These are phyloP conservation scores for Crotophaga sulcirostris DNA, from an alignment of 2,113 vertebrate genomes.

Conservation along the genomic window DNA sequence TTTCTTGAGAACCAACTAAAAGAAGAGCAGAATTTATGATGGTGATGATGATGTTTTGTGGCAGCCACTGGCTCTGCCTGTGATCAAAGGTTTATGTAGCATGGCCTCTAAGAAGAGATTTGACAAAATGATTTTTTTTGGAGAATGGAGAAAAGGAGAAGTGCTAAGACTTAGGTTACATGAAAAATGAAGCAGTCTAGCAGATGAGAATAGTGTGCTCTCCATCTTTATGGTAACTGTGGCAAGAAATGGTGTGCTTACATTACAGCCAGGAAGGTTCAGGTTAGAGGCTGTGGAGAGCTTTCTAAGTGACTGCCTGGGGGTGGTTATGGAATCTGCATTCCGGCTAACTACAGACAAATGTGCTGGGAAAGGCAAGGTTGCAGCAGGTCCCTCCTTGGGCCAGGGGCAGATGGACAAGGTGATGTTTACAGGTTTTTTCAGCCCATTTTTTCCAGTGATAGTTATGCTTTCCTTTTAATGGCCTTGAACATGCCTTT, in stretches of 20 bases:
- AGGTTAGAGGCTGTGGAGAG: neutral
- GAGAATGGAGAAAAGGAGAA: neutral
- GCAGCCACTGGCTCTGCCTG: neutral
- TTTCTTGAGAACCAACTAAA: neutral
- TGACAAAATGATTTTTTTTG: neutral
- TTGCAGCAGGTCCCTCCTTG: neutral
- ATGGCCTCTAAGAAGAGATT: neutral
- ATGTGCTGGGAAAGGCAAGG: neutral
- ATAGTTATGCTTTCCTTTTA: neutral
- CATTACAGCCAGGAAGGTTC: neutral
- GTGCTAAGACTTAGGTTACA: neutral
- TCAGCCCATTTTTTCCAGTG: neutral
- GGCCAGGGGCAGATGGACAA: neutral
- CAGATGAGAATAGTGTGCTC: neutral
- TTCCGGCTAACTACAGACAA: neutral
- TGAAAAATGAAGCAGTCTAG: neutral
- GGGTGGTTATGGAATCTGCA: neutral
- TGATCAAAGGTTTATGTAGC: neutral
- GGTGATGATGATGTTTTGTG: neutral
- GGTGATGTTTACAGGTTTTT: neutral
- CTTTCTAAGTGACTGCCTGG: neutral
- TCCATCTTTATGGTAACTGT: neutral
- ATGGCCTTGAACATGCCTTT: neutral
- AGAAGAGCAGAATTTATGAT: neutral
- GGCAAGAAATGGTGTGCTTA: neutral